Evolutionary conservation across 1,140 invertebrate genomes (phyloP).

Genomic region (Bathynomus jamesi): DNA sequence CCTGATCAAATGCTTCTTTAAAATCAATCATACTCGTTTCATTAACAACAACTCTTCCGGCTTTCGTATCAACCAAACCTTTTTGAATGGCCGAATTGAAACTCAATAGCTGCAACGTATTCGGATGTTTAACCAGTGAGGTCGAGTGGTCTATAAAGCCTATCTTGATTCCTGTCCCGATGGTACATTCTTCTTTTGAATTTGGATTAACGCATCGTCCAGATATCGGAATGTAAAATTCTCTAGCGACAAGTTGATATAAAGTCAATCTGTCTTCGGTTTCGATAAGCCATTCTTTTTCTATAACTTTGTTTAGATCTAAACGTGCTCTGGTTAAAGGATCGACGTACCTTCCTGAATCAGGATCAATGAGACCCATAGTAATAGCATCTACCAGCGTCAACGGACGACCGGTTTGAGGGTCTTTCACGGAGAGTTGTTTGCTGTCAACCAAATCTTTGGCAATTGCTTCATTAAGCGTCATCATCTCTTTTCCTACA

Average conservation of each 20-base stretch:
- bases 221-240: conserved; percentile 64
- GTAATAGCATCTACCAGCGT: conserved; percentile 72
- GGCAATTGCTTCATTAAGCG: conserved; percentile 63
- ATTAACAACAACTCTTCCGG: conserved; percentile 56
- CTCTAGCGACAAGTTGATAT: conserved; percentile 66
- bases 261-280: conserved; percentile 68
- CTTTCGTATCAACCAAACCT: conserved; percentile 66
- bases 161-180: too few species aligned
- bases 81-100: conserved; percentile 63
- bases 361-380: conserved; percentile 63
- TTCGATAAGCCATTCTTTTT: conserved; percentile 52
- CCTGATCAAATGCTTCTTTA: conserved; percentile 67
- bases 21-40: conserved; percentile 62
- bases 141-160: too few species aligned
- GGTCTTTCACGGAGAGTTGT: too few species aligned
- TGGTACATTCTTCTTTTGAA: too few species aligned
- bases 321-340: conserved; percentile 53
- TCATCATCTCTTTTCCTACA: too few species aligned
- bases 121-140: too few species aligned
- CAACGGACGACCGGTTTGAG: conserved; percentile 60
- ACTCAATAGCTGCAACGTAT: too few species aligned
- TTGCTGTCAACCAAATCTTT: too few species aligned
- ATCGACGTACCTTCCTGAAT: conserved; percentile 59
- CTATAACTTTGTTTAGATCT: too few species aligned
- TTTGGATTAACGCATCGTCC: too few species aligned